Evolutionary conservation across 2,888 invertebrate species (phyloP).

Genomic region (Drosophila dives): DNA sequence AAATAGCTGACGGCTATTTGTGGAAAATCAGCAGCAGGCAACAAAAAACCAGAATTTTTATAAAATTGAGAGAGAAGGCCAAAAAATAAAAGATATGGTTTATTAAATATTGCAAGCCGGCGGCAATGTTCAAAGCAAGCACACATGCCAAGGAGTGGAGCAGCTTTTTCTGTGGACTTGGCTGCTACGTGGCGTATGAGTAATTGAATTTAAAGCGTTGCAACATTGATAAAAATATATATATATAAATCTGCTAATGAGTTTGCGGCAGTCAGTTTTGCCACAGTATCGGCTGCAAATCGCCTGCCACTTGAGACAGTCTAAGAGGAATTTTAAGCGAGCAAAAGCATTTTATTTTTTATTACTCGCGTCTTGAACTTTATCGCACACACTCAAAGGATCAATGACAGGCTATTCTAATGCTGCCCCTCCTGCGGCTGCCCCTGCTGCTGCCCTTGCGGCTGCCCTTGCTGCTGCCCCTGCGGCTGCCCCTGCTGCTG

Average conservation of each 20-base stretch:
- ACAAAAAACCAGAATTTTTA: conserved; percentile 42
- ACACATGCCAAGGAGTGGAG: conserved; percentile 47
- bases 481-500: too few relatives aligned
- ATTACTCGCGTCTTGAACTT: conserved; percentile 21
- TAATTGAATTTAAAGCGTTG: conserved; percentile 63
- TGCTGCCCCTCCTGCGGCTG: not conserved
- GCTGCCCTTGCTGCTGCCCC: too few relatives aligned
- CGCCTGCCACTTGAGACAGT: conserved; percentile 57
- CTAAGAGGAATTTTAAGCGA: conserved; percentile 46
- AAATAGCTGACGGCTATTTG: conserved; percentile 67
- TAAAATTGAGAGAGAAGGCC: conserved; percentile 38
- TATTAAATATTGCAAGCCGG: conserved; percentile 69
- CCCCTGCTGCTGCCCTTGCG: too few relatives aligned
- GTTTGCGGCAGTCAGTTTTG: conserved; percentile 29
- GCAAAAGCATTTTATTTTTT: conserved; percentile 17
- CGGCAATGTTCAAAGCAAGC: conserved; percentile 55
- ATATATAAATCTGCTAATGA: conserved; percentile 51
- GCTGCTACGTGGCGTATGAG: conserved; percentile 44
- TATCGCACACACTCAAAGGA: conserved; percentile 31
- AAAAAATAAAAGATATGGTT: conserved; percentile 67
- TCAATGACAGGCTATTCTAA: conserved; percentile 43
- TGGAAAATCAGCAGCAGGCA: conserved; percentile 62
- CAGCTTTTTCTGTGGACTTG: conserved; percentile 28
- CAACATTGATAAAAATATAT: conserved; percentile 27
- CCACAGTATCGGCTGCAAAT: conserved; percentile 26